Evolutionary conservation across 2,888 invertebrate species (phyloP), one percentile per base, ranked within the genome.

Genomic region (Aricia artaxerxes): DNA sequence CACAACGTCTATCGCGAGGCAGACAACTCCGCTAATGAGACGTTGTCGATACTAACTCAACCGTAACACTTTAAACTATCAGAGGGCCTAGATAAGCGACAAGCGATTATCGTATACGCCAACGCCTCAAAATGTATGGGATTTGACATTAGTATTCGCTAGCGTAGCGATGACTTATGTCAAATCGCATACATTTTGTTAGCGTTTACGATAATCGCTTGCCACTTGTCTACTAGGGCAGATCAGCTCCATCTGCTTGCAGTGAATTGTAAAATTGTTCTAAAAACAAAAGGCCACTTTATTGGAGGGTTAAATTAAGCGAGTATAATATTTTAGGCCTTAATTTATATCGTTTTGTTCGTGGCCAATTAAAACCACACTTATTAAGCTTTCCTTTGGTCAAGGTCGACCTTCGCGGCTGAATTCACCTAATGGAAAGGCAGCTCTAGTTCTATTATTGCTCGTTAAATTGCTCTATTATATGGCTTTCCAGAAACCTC

Each of bases 401-500:
- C 57, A 57, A 35, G 76, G 76, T 40, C 9, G 49, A 31, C 49
- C 35, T 76, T 76, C 53, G 57, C 31, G 49, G 75, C 9, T 31
- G 76, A 76, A 53, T 31, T 44, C 40, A 73, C 76, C 57, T 11
- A 57, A 75, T 73, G 73, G 73, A 75, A 76, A 16, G 57, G 76
- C 53, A 75, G 44, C 49, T 49, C 57, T 57, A 35, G 53, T 35
- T 76, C 53, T 76, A 35, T 76, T 49, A 76, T 57, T 44, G 44
- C 73, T 73, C 31, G 76, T 76, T 53, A 76, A 75, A 57, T 76
- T 35, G 49, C 35, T 57, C 76, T 57, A 76, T 76, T 57, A 57
- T 76, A 76, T 76, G 31, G 49, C 53, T 76, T 76, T 49, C 49
- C 53, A 57, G 53, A 76, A 76, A 57, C 76, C 57, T 57, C 76